Base-by-base conservation (phyloP, 2,888 invertebrate species). In the Scaptomyza polygonia region DNA sequence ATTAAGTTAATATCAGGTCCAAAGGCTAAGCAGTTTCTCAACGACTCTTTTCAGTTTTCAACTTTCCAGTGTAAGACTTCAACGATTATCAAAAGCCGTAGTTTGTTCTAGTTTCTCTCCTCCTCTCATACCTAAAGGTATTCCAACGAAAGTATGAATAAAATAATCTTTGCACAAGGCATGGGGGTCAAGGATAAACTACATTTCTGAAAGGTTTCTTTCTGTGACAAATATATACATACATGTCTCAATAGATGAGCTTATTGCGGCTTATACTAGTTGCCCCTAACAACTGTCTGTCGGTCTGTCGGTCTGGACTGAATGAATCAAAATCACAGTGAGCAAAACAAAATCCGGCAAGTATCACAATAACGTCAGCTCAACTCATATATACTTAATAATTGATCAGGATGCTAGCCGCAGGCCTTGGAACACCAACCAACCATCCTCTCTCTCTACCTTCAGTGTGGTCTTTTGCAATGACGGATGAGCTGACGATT, bases 401-500 rank as follows among this genome's bases (percentile, higher is more conserved):
- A 83, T 81, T 87, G 67, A 79, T 67, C 68, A 64, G 67, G 56
- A 57, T 67, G 54, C 48, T 30, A 43, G 58, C 44, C 58, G 62
- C 66, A 69, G 54, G 51, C 75, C 16, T 21, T 30, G 40, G 12
- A 45, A 29, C 21, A 29, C 34, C 57, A 53, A 18, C 29, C 30
- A 43, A 29, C 7, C 29, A 29, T 2, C 25, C 25, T 5, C 25
- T 25, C 25, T 25, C 6, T 34, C 34, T n/a, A 9, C 45, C 40
- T 30, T 14, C 30, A 32, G 18, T 63, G 74, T 72, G 80, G 67
- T 63, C 58, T 0, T 58, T 53, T 61, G 67, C 51, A 71, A 78
- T 83, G 87, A 86, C 77, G 72, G 72, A 83, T 87, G 82, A 85
- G 63, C 68, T 68, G 73, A 78, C 82, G 85, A 86, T 81, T 84